These are phyloP conservation scores for Montipora sp. DNA, from an alignment of 64 coral and sea anemone genomes.

Conservation along the genomic window DNA sequence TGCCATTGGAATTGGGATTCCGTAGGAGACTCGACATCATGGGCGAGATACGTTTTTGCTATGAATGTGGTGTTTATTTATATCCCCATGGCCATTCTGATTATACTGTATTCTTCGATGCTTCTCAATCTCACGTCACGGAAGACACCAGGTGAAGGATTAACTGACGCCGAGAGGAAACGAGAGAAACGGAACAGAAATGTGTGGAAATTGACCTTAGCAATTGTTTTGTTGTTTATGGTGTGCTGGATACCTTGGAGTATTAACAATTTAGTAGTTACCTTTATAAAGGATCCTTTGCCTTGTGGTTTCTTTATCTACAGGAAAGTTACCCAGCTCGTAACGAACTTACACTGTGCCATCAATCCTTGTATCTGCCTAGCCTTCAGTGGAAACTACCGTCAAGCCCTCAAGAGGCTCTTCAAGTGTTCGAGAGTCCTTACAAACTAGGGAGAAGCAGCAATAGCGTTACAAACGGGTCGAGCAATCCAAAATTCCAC, in stretches of 20 bases:
- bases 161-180: not conserved
- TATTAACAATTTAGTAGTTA: not conserved
- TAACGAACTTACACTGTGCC: not conserved
- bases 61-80: not conserved
- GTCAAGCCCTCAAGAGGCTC: not conserved
- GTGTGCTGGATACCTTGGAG: constrained; percentile 18
- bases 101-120: constrained; percentile 6
- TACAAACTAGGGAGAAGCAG: too few relatives aligned
- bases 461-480: too few relatives aligned
- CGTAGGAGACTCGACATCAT: not conserved
- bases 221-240: constrained; percentile 5
- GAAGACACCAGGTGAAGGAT: constrained; percentile 3
- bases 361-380: constrained; percentile 25
- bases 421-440: not conserved
- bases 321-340: not conserved
- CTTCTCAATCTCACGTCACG: not conserved
- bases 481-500: too few relatives aligned
- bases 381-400: not conserved
- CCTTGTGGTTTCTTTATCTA: not conserved
- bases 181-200: not conserved
- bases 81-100: not conserved
- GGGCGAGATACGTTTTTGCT: not conserved
- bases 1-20: too few relatives aligned
- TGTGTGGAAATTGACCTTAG: constrained; percentile 11
- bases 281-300: not conserved